phyloP scores from a whole-genome alignment of 2,888 invertebrate species.

The Phaonia tiefii region DNA sequence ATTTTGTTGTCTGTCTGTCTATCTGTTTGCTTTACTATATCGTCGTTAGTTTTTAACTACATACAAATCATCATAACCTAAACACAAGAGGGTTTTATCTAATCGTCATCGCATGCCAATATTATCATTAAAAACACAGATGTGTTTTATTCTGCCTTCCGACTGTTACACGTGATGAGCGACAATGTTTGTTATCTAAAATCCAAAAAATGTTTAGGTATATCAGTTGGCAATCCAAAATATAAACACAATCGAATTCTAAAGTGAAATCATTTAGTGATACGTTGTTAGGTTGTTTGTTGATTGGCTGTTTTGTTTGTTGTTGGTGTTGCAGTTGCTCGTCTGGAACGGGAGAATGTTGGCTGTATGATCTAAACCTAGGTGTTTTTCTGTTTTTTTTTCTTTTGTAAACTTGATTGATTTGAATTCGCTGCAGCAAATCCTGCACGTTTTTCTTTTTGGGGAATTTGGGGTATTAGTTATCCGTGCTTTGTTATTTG shows the following conservation, averaged over 20 bases:
- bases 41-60: conserved; percentile 41
- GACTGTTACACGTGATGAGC: too few relatives aligned
- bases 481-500: conserved; percentile 27
- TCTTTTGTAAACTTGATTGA: conserved; percentile 27
- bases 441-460: conserved; percentile 35
- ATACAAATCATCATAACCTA: conserved; percentile 50
- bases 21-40: conserved; percentile 1
- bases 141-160: too few relatives aligned
- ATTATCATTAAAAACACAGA: too few relatives aligned
- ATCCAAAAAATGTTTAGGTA: too few relatives aligned
- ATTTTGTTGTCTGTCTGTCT: conserved; percentile 11
- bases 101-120: neutral
- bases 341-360: neutral
- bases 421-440: conserved; percentile 52
- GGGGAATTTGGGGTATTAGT: too few relatives aligned
- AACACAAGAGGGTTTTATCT: conserved; percentile 4
- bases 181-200: too few relatives aligned
- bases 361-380: conserved; percentile 3
- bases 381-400: conserved; percentile 11
- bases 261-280: conserved; percentile 6
- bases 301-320: conserved; percentile 6
- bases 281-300: conserved; percentile 30
- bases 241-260: neutral
- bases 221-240: too few relatives aligned
- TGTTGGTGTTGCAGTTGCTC: neutral